Evolutionary conservation across 2,888 invertebrate genomes (phyloP).

Genomic region (Lepidochrysops patricia): DNA sequence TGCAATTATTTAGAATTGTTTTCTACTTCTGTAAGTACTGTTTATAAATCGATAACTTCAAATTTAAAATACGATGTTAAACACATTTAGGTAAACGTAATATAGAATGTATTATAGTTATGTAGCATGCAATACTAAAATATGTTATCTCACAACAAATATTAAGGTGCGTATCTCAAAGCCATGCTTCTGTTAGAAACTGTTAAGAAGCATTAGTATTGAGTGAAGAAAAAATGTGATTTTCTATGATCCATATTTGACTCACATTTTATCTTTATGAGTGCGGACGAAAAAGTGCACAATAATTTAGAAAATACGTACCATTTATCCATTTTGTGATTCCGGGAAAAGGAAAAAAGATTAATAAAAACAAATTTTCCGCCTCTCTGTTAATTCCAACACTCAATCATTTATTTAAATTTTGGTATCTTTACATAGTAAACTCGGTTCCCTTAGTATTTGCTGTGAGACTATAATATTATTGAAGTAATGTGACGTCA

Average conservation of each 20-base stretch:
- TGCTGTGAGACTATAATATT: conserved; percentile 75
- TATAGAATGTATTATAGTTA: conserved; percentile 2
- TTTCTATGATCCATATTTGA: conserved; percentile 19
- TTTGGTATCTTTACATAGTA: conserved; percentile 62
- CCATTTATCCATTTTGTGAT: conserved; percentile 47
- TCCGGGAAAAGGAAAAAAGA: conserved; percentile 41
- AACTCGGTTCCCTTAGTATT: conserved; percentile 59
- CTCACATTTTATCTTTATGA: conserved; percentile 52
- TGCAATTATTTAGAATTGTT: too few species aligned
- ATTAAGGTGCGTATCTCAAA: conserved; percentile 50
- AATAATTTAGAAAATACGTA: conserved; percentile 60
- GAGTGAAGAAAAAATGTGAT: conserved; percentile 33
- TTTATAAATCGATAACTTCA: too few species aligned
- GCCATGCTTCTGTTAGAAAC: conserved; percentile 44
- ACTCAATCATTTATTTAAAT: conserved; percentile 74
- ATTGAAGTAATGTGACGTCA: conserved; percentile 33
- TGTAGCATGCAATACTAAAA: conserved; percentile 30
- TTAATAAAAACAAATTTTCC: conserved; percentile 60
- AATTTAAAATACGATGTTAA: not conserved
- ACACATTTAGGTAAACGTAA: not conserved
- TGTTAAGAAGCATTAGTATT: conserved; percentile 54
- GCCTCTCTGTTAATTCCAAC: conserved; percentile 73
- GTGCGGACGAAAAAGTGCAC: conserved; percentile 62
- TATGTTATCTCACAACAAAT: conserved; percentile 73
- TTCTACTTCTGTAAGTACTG: too few species aligned